phyloP scores from a whole-genome alignment of 2,888 invertebrate species.

The Punctoribates punctum region DNA sequence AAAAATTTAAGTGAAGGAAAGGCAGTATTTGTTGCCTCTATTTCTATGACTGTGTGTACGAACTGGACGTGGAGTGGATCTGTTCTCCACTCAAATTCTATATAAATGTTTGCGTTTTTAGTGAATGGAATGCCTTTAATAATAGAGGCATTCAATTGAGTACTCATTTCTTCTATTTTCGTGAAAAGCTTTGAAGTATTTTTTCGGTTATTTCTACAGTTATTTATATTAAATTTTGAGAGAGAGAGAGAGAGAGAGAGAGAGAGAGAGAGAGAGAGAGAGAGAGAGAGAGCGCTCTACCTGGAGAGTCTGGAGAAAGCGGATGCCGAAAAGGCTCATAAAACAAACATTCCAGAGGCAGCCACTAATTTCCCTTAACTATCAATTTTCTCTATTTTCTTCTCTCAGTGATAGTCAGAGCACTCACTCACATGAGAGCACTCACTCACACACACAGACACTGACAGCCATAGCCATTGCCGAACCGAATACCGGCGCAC shows the following conservation, averaged over 20 bases:
- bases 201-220: neutral
- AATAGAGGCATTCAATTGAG: slow-evolving; percentile 14
- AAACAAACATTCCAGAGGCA: slow-evolving; percentile 26
- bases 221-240: neutral
- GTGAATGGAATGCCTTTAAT: slow-evolving; percentile 26
- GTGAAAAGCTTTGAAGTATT: slow-evolving; percentile 15
- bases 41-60: too few species aligned
- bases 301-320: neutral
- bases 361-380: slow-evolving; percentile 33
- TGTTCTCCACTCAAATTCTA: neutral
- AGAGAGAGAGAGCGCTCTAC: slow-evolving; percentile 6
- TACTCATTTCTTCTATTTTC: slow-evolving; percentile 24
- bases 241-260: neutral
- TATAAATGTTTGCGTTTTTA: slow-evolving; percentile 31
- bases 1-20: neutral
- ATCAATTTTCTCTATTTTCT: slow-evolving; percentile 26
- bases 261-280: neutral
- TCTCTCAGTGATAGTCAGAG: slow-evolving; percentile 8
- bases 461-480: neutral
- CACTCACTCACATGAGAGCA: slow-evolving; percentile 27
- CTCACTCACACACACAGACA: slow-evolving; percentile 20
- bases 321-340: slow-evolving; percentile 12
- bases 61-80: neutral
- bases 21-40: slow-evolving; percentile 1
- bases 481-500: neutral